Evolutionary conservation across 2,113 vertebrate species (phyloP).

Genomic region (Plotosus lineatus): DNA sequence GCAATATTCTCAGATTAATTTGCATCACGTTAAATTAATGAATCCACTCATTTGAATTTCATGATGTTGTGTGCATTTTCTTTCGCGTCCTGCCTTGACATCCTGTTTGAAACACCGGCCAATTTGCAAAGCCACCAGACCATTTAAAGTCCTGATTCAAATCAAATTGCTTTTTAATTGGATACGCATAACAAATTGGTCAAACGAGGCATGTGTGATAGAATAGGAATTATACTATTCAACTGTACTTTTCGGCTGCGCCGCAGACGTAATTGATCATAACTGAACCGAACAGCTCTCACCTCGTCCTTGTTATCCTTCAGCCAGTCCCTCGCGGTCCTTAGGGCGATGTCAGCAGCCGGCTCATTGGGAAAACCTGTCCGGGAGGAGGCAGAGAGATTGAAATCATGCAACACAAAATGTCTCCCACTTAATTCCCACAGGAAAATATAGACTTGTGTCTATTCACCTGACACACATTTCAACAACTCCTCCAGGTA

Average conservation of each 20-base stretch:
- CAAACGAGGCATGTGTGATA: conserved; percentile 47
- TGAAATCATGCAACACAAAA: conserved; percentile 16
- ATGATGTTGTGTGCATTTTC: conserved; percentile 51
- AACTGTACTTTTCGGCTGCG: background rate
- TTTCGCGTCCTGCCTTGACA: conserved; percentile 46
- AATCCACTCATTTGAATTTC: conserved; percentile 39
- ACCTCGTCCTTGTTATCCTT: conserved; percentile 86
- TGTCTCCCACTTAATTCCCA: conserved; percentile 49
- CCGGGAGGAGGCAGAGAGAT: conserved; percentile 48
- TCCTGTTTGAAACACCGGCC: conserved; percentile 51
- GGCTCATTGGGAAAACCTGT: conserved; percentile 96
- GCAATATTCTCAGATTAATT: conserved; percentile 54
- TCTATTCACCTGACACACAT: conserved; percentile 28
- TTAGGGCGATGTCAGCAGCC: conserved; percentile 87
- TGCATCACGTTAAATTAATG: conserved; percentile 24
- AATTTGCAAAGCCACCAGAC: conserved; percentile 67
- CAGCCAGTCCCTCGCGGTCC: conserved; percentile 87
- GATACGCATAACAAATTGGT: conserved; percentile 62
- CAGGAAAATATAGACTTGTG: conserved; percentile 7
- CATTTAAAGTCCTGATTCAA: conserved; percentile 67
- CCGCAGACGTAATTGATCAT: background rate
- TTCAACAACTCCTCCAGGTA: conserved; percentile 3
- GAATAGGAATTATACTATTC: background rate
- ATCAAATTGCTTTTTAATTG: conserved; percentile 69
- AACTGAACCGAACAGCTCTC: conserved; percentile 5